Base-by-base conservation (phyloP, 2,888 invertebrate species). In the Timema cristinae region DNA sequence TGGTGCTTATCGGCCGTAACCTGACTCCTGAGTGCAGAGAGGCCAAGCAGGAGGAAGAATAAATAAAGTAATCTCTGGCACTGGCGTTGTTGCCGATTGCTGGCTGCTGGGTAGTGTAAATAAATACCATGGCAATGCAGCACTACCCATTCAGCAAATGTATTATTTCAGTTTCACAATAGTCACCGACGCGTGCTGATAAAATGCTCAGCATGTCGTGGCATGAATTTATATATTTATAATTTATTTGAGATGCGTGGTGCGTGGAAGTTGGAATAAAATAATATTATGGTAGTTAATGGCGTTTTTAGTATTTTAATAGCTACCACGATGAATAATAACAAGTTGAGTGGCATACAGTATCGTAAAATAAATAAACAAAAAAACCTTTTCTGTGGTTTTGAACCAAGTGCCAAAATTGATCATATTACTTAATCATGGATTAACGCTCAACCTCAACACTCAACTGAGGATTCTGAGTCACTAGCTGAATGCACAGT, bases 241-340 rank as follows among this genome's bases (percentile, higher is more conserved):
- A n/a, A n/a, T n/a, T n/a, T n/a, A n/a, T n/a, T n/a, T n/a, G n/a
- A n/a, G n/a, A n/a, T n/a, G n/a, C n/a, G n/a, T n/a, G n/a, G n/a
- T n/a, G n/a, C n/a, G n/a, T n/a, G n/a, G n/a, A n/a, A 16, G 6
- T 7, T 7, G 56, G 6, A 7, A 15, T 13, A 6, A 56, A 16
- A 15, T 7, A 7, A 56, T 56, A 56, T 16, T 56, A 56, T 13
- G 56, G 7, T 10, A 56, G 15, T 56, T 56, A 13, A 56, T 7
- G 11, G 56, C 15, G 56, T 56, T 56, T 56, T 9, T 9, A 56
- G 6, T 56, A 56, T 56, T 56, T 56, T 7, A 56, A 13, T 56
- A 56, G 52, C n/a, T n/a, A n/a, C n/a, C n/a, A n/a, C n/a, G 52
- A 52, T 52, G 52, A 52, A 11, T 52, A 52, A 52, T 52, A 52